Conservation (phyloP, 1,140 invertebrate genomes). For the Brachionus calyciflorus region DNA sequence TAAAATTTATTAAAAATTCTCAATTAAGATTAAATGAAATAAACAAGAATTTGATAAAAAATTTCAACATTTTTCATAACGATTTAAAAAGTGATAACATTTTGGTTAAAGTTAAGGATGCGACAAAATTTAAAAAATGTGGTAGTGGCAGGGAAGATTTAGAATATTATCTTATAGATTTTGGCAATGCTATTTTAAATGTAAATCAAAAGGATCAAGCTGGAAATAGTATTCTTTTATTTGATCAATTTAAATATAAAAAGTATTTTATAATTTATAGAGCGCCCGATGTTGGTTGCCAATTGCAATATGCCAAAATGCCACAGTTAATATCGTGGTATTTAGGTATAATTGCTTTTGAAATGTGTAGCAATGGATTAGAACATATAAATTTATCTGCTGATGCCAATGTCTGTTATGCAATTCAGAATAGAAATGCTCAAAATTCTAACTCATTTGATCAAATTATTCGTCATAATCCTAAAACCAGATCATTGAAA, state of each 20-base stretch:
- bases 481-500: neutral
- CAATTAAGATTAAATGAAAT: constrained; percentile 20
- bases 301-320: neutral
- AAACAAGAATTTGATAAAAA: constrained; percentile 9
- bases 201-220: neutral
- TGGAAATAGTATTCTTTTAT: neutral
- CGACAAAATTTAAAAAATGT: neutral
- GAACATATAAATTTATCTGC: neutral
- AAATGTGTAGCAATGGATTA: constrained; percentile 31
- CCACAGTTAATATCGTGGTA: neutral
- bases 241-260: constrained; percentile 20
- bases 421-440: neutral
- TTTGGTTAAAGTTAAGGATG: neutral
- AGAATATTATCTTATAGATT: constrained; percentile 15
- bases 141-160: neutral
- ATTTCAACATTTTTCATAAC: constrained; percentile 29
- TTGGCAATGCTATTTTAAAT: constrained; percentile 24
- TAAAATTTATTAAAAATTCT: constrained; percentile 14
- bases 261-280: constrained; percentile 25
- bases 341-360: constrained; percentile 29
- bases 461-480: neutral
- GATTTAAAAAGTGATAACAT: constrained; percentile 43
- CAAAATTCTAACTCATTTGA: constrained; percentile 21
- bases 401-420: neutral
- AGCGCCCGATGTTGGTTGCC: constrained; percentile 11